Conservation (phyloP, 2,888 invertebrate genomes). For the Masnerella sp. region DNA sequence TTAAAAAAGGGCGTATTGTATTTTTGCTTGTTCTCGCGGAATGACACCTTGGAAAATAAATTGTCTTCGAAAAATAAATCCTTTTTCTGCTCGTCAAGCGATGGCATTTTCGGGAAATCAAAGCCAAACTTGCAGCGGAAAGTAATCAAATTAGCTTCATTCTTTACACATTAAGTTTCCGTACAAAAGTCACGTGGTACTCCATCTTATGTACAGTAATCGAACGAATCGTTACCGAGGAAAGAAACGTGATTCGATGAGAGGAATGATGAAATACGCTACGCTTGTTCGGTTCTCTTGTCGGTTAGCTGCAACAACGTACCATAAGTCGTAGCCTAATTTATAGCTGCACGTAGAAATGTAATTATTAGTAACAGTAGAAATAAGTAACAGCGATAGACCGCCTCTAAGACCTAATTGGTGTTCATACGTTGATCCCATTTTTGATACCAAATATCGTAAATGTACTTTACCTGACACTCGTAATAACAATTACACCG, state of each 20-base stretch:
- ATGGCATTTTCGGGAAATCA: too few species aligned
- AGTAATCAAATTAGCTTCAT: constrained; percentile 9
- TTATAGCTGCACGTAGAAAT: constrained; percentile 48
- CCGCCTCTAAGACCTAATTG: constrained; percentile 76
- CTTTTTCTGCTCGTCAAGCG: too few species aligned
- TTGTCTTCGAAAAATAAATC: too few species aligned
- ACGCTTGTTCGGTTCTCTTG: neutral
- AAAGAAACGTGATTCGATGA: constrained; percentile 19
- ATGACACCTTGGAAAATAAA: too few species aligned
- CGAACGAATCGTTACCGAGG: constrained; percentile 11
- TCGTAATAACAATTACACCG: constrained; percentile 32
- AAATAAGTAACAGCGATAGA: constrained; percentile 72
- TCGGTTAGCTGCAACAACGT: constrained; percentile 22
- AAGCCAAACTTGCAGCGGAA: too few species aligned
- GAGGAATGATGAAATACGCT: constrained; percentile 6
- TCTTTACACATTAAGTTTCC: constrained; percentile 3
- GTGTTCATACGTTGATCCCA: constrained; percentile 78
- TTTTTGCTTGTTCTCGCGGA: too few species aligned
- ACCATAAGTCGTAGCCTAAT: constrained; percentile 34
- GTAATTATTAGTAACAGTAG: constrained; percentile 64
- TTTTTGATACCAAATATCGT: constrained; percentile 74
- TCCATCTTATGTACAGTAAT: constrained; percentile 29
- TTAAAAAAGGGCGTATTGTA: too few species aligned
- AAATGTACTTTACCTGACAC: constrained; percentile 44
- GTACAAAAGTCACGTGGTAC: constrained; percentile 29